phyloP scores from a whole-genome alignment of 2,888 invertebrate genomes.

The Vanessa cardui region DNA sequence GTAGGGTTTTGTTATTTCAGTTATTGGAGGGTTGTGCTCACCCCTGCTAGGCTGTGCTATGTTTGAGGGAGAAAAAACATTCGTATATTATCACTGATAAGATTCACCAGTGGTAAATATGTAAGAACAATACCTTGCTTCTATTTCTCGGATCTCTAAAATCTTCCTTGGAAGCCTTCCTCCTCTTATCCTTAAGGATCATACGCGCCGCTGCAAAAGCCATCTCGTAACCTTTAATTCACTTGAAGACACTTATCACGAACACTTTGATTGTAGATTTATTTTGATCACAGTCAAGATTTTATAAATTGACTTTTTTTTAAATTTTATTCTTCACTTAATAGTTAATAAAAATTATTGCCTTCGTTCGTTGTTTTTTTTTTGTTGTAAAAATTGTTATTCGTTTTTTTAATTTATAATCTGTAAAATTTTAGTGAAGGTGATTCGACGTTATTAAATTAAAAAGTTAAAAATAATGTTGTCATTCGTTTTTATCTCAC shows the following conservation, averaged over 20 bases:
- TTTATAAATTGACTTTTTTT: constrained; percentile 41
- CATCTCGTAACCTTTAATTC: constrained; percentile 77
- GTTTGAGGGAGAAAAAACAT: constrained; percentile 19
- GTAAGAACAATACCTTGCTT: constrained; percentile 87
- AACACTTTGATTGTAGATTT: constrained; percentile 40
- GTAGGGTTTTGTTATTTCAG: no score
- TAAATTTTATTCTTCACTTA: constrained; percentile 37
- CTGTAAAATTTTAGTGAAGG: not conserved
- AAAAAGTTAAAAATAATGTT: not conserved
- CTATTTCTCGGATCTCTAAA: constrained; percentile 87
- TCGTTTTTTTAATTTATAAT: constrained; percentile 2
- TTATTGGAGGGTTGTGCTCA: no score
- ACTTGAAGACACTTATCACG: constrained; percentile 29
- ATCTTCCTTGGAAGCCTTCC: constrained; percentile 92
- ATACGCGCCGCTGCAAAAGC: constrained; percentile 93
- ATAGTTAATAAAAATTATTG: constrained; percentile 24
- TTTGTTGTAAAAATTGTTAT: not conserved
- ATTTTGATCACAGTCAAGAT: constrained; percentile 43
- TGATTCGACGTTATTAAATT: constrained; percentile 9
- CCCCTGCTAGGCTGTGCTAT: no score
- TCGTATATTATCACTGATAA: no score
- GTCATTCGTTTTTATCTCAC: no score
- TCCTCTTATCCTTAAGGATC: constrained; percentile 91
- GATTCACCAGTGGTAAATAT: not conserved
- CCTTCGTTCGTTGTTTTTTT: constrained; percentile 25